Evolutionary conservation across 2,888 invertebrate genomes (phyloP).

Genomic region (Callyntrura sp.): DNA sequence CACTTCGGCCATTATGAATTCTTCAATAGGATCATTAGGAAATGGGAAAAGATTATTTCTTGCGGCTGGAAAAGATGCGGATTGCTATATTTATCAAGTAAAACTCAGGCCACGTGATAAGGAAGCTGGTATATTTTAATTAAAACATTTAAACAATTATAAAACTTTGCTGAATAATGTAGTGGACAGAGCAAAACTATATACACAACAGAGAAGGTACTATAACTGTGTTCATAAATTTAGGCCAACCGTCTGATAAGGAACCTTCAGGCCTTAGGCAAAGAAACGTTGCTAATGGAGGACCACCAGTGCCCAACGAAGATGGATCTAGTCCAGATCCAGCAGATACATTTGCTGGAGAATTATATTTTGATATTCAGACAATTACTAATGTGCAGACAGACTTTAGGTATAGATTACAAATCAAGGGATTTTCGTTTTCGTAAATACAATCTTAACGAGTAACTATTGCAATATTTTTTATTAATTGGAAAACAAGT

Average conservation of each 20-base stretch:
- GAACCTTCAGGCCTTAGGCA: slow-evolving; percentile 64
- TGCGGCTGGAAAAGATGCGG: slow-evolving; percentile 96
- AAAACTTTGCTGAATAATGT: no score
- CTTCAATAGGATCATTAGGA: slow-evolving; percentile 89
- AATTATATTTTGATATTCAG: slow-evolving; percentile 87
- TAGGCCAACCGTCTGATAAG: not conserved
- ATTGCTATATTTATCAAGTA: slow-evolving; percentile 91
- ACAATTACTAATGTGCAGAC: slow-evolving; percentile 94
- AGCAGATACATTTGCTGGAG: slow-evolving; percentile 70
- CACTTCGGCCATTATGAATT: slow-evolving; percentile 96
- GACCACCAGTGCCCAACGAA: slow-evolving; percentile 15
- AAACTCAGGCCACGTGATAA: slow-evolving; percentile 80
- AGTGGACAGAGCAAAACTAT: no score
- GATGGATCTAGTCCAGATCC: slow-evolving; percentile 3
- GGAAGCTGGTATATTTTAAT: not conserved
- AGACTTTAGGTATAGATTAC: slow-evolving; percentile 91
- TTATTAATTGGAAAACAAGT: slow-evolving; percentile 84
- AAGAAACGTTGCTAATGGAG: slow-evolving; percentile 76
- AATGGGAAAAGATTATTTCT: slow-evolving; percentile 91
- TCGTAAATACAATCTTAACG: not conserved
- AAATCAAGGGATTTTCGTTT: slow-evolving; percentile 79
- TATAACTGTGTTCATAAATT: not conserved
- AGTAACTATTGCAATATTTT: not conserved
- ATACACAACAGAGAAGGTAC: no score
- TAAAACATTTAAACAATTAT: no score